Base-by-base conservation (phyloP, 1,140 invertebrate species). In the Brachionus plicatilis region DNA sequence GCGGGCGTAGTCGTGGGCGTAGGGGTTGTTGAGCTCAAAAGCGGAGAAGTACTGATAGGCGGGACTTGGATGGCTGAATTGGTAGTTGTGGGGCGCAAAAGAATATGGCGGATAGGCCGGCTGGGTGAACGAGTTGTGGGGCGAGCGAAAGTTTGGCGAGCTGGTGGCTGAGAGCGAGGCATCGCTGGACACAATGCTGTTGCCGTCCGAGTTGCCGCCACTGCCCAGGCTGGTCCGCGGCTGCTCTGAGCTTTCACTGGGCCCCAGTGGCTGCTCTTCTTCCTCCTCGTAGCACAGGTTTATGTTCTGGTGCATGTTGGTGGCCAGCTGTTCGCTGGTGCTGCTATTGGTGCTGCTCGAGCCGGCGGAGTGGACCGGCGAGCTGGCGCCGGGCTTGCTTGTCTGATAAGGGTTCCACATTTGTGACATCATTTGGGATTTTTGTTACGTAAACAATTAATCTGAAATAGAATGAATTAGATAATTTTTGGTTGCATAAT, bases 331-430 rank as follows among this genome's bases (percentile, higher is more conserved):
- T 68, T 82, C 79, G 14, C 79, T 82, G 8, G 79, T 47, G 37
- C 79, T 82, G 14, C 50, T 82, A 7, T 82, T 82, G 11, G 79
- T 82, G 29, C 79, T 82, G 24, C 24, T 45, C 3, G 33, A 43
- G 1, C 27, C 79, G 24, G 29, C 41, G n/a, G 53, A 41, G 24
- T 82, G 29, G 8, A 82, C 53, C 11, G 79, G 79, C 24, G 79
- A 82, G 56, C 78, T 80, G 1, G 27, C 11, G 1, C 47, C 43
- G 1, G 29, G 12, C 29, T 78, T 82, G 7, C 6, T 56, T 2
- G 43, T 27, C 24, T 82, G 79, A 68, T 82, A 82, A 68, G 79
- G 79, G 27, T 82, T 60, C 79, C 79, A 82, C 79, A 82, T 82
- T 82, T 76, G 72, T 76, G 72, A 76, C 72, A 76, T 76, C 72